Evolutionary conservation across 30 jellyfish, hydroid and myxozoan species (phyloP).

Genomic region (Chrysaora quinquecirrha): DNA sequence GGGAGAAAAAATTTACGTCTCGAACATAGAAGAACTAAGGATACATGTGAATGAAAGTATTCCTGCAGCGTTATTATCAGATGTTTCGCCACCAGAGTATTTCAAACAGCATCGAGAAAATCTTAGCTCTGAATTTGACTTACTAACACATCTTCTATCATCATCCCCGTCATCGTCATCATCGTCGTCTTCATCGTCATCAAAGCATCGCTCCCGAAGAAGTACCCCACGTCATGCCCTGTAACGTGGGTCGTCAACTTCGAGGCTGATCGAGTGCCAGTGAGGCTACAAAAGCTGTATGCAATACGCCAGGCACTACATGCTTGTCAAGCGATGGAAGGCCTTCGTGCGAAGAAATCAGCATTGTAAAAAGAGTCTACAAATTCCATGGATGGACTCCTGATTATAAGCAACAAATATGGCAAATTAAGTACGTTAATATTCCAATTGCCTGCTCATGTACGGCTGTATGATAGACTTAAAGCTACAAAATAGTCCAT

Average conservation of each 20-base stretch:
- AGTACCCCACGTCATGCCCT: constrained; percentile 49
- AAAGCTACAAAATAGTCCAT: too few relatives aligned
- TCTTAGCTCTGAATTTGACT: constrained; percentile 2
- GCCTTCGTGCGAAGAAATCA: constrained; percentile 50
- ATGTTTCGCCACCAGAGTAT: constrained; percentile 56
- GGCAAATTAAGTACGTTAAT: background rate
- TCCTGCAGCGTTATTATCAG: constrained; percentile 39
- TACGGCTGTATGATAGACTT: background rate
- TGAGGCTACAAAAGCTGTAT: constrained; percentile 22
- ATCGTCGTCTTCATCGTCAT: background rate
- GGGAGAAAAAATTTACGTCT: constrained; percentile 29
- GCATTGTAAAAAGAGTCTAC: background rate
- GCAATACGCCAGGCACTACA: constrained; percentile 65
- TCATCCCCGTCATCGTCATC: constrained; percentile 12
- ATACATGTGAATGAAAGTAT: constrained; percentile 36
- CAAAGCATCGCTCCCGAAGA: constrained; percentile 4
- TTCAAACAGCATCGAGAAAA: constrained; percentile 7
- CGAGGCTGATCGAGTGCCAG: constrained; percentile 50
- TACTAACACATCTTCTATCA: constrained; percentile 16
- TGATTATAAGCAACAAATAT: background rate
- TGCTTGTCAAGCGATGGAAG: constrained; percentile 40
- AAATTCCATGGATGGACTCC: constrained; percentile 33
- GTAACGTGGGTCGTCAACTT: constrained; percentile 39
- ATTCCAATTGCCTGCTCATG: constrained; percentile 12
- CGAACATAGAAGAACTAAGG: constrained; percentile 35